These are phyloP conservation scores for Poecilia latipinna DNA, from an alignment of 2,113 vertebrate species.

Conservation along the genomic window DNA sequence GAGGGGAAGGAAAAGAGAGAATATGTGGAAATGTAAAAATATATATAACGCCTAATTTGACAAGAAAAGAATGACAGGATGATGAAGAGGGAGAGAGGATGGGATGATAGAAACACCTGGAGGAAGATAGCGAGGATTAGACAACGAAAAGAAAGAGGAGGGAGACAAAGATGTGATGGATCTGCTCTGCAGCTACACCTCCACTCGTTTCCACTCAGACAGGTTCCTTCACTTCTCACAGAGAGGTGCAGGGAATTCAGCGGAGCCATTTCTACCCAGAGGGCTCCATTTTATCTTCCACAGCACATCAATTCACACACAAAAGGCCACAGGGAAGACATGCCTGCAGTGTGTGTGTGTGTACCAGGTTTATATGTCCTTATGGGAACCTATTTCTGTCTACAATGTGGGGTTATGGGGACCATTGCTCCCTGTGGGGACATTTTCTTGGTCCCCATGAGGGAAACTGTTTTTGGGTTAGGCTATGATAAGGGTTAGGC, in stretches of 20 bases:
- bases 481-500: no score
- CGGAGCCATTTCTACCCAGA: slow-evolving; percentile 56
- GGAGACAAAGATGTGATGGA: slow-evolving; percentile 52
- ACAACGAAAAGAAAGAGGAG: slow-evolving; percentile 3
- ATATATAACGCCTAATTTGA: not conserved
- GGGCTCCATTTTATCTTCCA: slow-evolving; percentile 63
- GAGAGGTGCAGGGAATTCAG: slow-evolving; percentile 50
- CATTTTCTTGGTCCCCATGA: no score
- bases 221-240: slow-evolving; percentile 24
- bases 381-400: no score
- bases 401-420: no score
- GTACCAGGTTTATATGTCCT: no score
- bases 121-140: slow-evolving; percentile 31
- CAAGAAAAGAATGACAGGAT: slow-evolving; percentile 25
- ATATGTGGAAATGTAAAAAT: slow-evolving; percentile 1
- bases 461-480: no score
- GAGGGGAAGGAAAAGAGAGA: not conserved
- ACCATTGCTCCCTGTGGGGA: no score
- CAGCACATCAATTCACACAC: slow-evolving; percentile 63
- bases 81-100: slow-evolving; percentile 39
- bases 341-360: not conserved
- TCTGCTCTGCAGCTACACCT: slow-evolving; percentile 42
- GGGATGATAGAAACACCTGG: slow-evolving; percentile 30
- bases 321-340: slow-evolving; percentile 51
- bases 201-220: slow-evolving; percentile 13